A percentile compares a stretch with the other conserved stretches of the same genome.
These are phyloP conservation scores for Liodrosophila aerea DNA, from an alignment of 2,888 invertebrate species.

Conservation along the genomic window DNA sequence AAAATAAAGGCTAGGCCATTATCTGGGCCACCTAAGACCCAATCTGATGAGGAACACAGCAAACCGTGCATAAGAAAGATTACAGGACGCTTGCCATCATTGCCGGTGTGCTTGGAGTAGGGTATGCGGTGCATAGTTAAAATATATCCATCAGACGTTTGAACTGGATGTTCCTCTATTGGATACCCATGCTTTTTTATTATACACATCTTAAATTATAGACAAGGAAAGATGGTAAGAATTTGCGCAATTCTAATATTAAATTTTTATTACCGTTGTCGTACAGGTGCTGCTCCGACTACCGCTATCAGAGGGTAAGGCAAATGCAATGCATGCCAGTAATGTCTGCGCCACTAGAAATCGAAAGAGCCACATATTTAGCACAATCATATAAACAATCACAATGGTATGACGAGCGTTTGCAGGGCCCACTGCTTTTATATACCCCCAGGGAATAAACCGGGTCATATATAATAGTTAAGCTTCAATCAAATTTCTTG, in stretches of 20 bases:
- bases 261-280: slow-evolving; percentile 62
- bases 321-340: slow-evolving; percentile 26
- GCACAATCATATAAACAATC: slow-evolving; percentile 11
- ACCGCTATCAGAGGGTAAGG: slow-evolving; percentile 51
- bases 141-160: slow-evolving; percentile 79
- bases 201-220: slow-evolving; percentile 27
- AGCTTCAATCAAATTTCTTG: slow-evolving; percentile 23
- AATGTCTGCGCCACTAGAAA: slow-evolving; percentile 33
- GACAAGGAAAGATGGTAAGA: background rate
- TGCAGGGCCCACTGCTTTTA: slow-evolving; percentile 13
- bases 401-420: slow-evolving; percentile 4
- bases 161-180: slow-evolving; percentile 84
- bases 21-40: slow-evolving; percentile 66
- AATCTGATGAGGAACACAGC: slow-evolving; percentile 76
- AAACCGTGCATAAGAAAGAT: slow-evolving; percentile 76
- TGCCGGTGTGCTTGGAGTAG: slow-evolving; percentile 54
- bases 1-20: slow-evolving; percentile 69
- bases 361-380: slow-evolving; percentile 42
- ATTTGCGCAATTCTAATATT: background rate
- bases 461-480: slow-evolving; percentile 22
- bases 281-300: slow-evolving; percentile 52
- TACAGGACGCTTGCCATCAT: slow-evolving; percentile 51
- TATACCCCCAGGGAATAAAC: slow-evolving; percentile 37
- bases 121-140: slow-evolving; percentile 78
- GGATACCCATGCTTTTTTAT: slow-evolving; percentile 63